These are phyloP conservation scores for Macrosiphum euphorbiae DNA, from an alignment of 2,888 invertebrate genomes.

Conservation along the genomic window DNA sequence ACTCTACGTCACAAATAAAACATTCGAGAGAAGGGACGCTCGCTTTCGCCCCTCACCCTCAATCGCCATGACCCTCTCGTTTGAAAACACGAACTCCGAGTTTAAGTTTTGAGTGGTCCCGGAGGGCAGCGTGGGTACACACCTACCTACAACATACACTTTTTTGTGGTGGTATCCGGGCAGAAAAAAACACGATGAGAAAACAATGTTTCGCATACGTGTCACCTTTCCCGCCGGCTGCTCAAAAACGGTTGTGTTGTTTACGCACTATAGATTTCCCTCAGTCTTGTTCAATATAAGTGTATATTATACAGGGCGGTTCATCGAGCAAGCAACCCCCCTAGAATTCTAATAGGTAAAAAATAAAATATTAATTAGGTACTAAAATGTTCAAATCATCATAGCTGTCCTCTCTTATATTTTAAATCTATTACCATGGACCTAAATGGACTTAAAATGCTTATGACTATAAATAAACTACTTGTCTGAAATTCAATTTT, in stretches of 20 bases:
- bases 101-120: slow-evolving; percentile 3
- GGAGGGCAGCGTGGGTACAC: not conserved
- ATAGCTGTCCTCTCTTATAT: not conserved
- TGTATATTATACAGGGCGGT: not conserved
- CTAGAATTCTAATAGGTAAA: not conserved
- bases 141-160: not conserved
- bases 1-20: not conserved
- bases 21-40: not conserved
- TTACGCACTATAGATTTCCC: not conserved
- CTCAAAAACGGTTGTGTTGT: not conserved
- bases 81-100: not conserved
- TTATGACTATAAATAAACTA: too few species aligned
- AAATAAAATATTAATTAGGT: not conserved
- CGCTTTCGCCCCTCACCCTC: not conserved
- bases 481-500: too few species aligned
- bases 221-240: not conserved
- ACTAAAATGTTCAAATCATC: not conserved
- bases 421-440: not conserved
- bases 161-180: not conserved
- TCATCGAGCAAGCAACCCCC: not conserved
- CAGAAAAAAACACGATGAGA: not conserved
- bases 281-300: not conserved
- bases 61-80: not conserved
- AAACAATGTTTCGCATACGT: not conserved
- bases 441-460: too few species aligned